Evolutionary conservation across 2,797 vertebrate species (phyloP), one percentile per base, ranked within the genome.

Genomic region (Odontamblyopus lacepedii): DNA sequence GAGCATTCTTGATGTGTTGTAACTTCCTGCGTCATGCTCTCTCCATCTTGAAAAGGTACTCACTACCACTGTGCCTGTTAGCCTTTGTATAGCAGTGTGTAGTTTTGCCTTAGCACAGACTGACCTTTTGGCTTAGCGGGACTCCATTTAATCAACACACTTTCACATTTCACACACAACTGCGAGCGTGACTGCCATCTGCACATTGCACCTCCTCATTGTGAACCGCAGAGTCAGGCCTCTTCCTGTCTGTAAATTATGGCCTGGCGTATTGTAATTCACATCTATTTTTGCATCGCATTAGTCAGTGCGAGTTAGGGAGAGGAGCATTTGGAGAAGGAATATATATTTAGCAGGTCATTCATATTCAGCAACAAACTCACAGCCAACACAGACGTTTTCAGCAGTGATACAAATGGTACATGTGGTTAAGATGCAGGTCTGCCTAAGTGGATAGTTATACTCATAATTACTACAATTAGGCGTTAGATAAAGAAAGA

Each of bases 161-260:
- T 64, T 23, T 41, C n/a, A 41, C 11, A 63, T 63, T 41, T 63
- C 19, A 44, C 41, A 29, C 23, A 9, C 63, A 66, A 66, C 38
- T 15, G 44, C 50, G 26, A 50, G 41, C 50, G 15, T 66, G 41
- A 50, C 62, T 63, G 32, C 30, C 62, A 26, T 64, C 63, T 50
- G 26, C 41, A 48, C 63, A 44, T 7, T n/a, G 12, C 63, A 50
- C 41, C 50, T 29, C 44, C 63, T 15, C 44, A 65, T 50, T 38
- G 50, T 26, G 6, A 16, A 66, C 60, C 44, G 59, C 65, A 18
- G 61, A 73, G 66, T 72, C 60, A 67, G 63, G 63, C 11, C 67
- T 73, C 41, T 16, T 75, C 70, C 60, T 70, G 35, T 63, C 73
- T 68, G 50, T 74, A 67, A 87, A 71, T 82, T 78, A 83, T 73